phyloP scores from a whole-genome alignment of 2,888 invertebrate genomes.

The Apodemia duryi region DNA sequence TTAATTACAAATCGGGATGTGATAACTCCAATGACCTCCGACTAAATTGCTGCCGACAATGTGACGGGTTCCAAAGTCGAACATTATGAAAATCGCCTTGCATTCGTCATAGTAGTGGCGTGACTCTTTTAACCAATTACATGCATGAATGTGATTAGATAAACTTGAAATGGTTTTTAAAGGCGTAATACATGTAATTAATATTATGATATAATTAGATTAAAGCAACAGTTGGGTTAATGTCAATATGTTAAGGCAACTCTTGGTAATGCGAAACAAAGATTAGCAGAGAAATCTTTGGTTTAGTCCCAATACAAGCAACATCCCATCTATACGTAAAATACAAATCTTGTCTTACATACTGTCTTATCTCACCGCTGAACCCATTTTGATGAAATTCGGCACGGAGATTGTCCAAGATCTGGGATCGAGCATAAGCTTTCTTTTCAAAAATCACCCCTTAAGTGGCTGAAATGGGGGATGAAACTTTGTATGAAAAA shows the following conservation, averaged over 20 bases:
- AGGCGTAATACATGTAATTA: background rate
- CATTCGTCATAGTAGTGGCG: constrained; percentile 66
- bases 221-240: background rate
- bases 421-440: too few relatives aligned
- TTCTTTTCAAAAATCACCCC: too few relatives aligned
- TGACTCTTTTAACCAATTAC: constrained; percentile 66
- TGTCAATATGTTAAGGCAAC: background rate
- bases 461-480: too few relatives aligned
- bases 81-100: constrained; percentile 43
- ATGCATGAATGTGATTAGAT: constrained; percentile 58
- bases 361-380: too few relatives aligned
- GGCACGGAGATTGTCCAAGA: too few relatives aligned
- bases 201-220: background rate
- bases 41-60: constrained; percentile 15
- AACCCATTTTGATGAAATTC: too few relatives aligned
- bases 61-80: constrained; percentile 47
- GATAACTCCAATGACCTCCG: constrained; percentile 20
- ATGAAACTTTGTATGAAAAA: too few relatives aligned
- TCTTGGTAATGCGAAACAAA: too few relatives aligned
- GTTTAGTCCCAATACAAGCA: too few relatives aligned
- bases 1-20: constrained; percentile 19
- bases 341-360: too few relatives aligned
- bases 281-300: too few relatives aligned
- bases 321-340: too few relatives aligned
- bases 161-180: constrained; percentile 30